Evolutionary conservation across 2,797 vertebrate genomes (phyloP).

Genomic region (Crotalus adamanteus): DNA sequence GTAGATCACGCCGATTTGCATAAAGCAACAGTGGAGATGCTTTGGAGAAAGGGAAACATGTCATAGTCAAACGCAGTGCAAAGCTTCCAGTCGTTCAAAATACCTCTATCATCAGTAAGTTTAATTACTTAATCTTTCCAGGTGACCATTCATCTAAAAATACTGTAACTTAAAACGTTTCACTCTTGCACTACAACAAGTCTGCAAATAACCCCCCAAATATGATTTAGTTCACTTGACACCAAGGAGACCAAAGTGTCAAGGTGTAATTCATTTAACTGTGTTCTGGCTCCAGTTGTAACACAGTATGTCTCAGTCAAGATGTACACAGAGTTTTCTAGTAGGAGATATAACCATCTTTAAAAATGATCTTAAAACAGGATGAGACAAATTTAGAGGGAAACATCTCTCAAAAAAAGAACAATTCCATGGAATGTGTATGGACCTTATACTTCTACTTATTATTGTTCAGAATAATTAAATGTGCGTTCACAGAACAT

Average conservation of each 20-base stretch:
- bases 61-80: rapidly evolving
- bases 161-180: not conserved
- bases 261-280: not conserved
- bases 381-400: not conserved
- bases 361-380: not conserved
- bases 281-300: too few species aligned
- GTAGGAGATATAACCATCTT: not conserved
- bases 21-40: constrained; percentile 90
- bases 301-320: not conserved
- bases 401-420: not conserved
- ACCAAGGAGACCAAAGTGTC: not conserved
- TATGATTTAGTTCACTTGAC: not conserved
- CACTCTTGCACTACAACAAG: not conserved
- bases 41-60: constrained; percentile 44
- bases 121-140: not conserved
- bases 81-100: not conserved
- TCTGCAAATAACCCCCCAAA: not conserved
- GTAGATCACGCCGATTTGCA: constrained; percentile 91
- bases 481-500: not conserved
- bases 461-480: not conserved
- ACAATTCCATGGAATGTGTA: not conserved
- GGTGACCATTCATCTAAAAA: not conserved
- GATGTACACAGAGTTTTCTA: not conserved
- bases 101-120: too few species aligned
- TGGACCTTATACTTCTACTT: not conserved